phyloP scores from a whole-genome alignment of 2,797 vertebrate species.

The Smutsia gigantea region DNA sequence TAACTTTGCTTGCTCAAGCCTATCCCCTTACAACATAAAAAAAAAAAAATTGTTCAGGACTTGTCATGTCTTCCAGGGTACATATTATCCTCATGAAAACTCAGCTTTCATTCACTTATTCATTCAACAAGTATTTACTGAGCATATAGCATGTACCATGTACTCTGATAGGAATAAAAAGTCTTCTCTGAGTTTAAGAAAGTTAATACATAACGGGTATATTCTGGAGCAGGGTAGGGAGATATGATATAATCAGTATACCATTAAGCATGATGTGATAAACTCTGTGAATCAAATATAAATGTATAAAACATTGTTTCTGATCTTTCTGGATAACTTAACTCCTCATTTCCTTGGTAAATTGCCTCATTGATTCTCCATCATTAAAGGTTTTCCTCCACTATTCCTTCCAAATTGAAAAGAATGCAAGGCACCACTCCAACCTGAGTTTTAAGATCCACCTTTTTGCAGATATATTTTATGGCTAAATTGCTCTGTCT shows the following conservation, averaged over 20 bases:
- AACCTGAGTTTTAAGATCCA: slow-evolving; percentile 36
- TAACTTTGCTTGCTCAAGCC: neutral
- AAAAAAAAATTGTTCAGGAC: neutral
- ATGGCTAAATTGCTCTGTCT: slow-evolving; percentile 59
- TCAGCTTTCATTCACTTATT: slow-evolving; percentile 33
- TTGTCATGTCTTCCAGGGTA: neutral
- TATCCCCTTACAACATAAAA: neutral
- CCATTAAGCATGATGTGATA: neutral
- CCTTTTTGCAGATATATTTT: slow-evolving; percentile 48
- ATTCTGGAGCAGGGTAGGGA: neutral
- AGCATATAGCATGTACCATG: neutral
- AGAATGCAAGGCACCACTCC: neutral
- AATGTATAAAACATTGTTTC: neutral
- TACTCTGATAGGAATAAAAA: neutral
- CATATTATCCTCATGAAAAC: slow-evolving; percentile 5
- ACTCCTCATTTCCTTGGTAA: slow-evolving; percentile 49
- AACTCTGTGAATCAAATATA: slow-evolving; percentile 37
- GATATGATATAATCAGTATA: neutral
- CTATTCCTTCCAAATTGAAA: slow-evolving; percentile 58
- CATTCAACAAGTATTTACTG: neutral
- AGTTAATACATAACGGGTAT: neutral
- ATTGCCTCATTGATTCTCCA: slow-evolving; percentile 33
- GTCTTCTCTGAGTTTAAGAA: slow-evolving; percentile 14
- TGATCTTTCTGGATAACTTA: slow-evolving; percentile 37
- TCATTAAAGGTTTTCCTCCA: slow-evolving; percentile 54